Conservation (phyloP, 2,113 vertebrate species). For the Phasianus colchicus region DNA sequence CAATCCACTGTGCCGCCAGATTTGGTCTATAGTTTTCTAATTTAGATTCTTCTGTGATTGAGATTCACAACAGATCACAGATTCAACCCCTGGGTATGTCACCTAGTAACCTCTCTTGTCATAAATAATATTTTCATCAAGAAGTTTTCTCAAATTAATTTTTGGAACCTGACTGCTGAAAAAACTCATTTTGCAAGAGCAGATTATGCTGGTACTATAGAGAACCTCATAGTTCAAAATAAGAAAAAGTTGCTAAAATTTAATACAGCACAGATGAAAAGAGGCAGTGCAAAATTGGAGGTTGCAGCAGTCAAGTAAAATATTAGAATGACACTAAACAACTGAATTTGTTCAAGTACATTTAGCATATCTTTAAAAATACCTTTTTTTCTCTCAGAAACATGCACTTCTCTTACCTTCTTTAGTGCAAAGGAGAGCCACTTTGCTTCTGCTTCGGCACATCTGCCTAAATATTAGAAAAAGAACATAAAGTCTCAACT, state of each 20-base stretch:
- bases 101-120: neutral
- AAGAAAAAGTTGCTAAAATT: neutral
- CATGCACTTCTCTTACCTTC: constrained; percentile 81
- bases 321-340: neutral
- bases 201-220: neutral
- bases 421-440: constrained; percentile 87
- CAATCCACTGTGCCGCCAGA: neutral
- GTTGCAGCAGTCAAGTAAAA: neutral
- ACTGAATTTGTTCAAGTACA: neutral
- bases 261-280: neutral
- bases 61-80: neutral
- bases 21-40: neutral
- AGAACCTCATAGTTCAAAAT: neutral
- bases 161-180: neutral
- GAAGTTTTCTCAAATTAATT: neutral
- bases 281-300: neutral
- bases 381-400: neutral
- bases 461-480: constrained; percentile 80
- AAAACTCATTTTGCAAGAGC: neutral
- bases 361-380: neutral
- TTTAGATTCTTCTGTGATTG: neutral
- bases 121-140: neutral
- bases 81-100: neutral
- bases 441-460: constrained; percentile 86
- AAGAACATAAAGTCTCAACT: constrained; percentile 52